Conservation (phyloP, 2,888 invertebrate genomes). For the Thumatha senex region DNA sequence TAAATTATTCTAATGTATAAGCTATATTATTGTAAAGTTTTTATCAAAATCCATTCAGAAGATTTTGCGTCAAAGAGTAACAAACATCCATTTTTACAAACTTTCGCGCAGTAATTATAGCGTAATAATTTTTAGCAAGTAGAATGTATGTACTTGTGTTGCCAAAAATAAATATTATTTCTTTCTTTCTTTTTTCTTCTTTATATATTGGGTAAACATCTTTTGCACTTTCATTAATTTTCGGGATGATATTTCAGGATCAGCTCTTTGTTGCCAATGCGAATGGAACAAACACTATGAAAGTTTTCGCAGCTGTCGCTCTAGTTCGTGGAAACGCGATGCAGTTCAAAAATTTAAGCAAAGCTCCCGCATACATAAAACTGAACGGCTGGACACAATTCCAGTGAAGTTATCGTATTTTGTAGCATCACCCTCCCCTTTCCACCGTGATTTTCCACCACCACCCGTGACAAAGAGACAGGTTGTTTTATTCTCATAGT, state of each 20-base stretch:
- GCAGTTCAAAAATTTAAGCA: constrained; percentile 42
- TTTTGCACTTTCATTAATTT: background rate
- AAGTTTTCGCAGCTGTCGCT: constrained; percentile 32
- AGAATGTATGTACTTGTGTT: too few species aligned
- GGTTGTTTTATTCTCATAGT: constrained; percentile 50
- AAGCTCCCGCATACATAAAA: constrained; percentile 44
- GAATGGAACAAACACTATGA: constrained; percentile 13
- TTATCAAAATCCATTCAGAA: too few species aligned
- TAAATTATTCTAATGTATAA: too few species aligned
- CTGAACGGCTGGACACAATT: constrained; percentile 47
- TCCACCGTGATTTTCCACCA: constrained; percentile 6
- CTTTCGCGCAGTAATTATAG: too few species aligned
- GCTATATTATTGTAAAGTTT: too few species aligned
- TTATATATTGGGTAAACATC: too few species aligned
- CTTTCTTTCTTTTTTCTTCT: too few species aligned
- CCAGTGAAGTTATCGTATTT: constrained; percentile 51
- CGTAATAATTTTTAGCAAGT: too few species aligned
- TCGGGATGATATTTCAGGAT: constrained; percentile 9
- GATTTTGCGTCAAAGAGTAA: too few species aligned
- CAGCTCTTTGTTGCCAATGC: constrained; percentile 7
- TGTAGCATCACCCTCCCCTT: constrained; percentile 27
- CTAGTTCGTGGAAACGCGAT: constrained; percentile 26
- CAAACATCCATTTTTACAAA: too few species aligned
- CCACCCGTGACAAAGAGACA: constrained; percentile 44
- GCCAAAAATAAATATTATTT: too few species aligned